Percentiles rank a stretch among this genome's conserved stretches.
Evolutionary conservation across 2,113 vertebrate genomes (phyloP).

Genomic region (Odontophorus gujanensis): DNA sequence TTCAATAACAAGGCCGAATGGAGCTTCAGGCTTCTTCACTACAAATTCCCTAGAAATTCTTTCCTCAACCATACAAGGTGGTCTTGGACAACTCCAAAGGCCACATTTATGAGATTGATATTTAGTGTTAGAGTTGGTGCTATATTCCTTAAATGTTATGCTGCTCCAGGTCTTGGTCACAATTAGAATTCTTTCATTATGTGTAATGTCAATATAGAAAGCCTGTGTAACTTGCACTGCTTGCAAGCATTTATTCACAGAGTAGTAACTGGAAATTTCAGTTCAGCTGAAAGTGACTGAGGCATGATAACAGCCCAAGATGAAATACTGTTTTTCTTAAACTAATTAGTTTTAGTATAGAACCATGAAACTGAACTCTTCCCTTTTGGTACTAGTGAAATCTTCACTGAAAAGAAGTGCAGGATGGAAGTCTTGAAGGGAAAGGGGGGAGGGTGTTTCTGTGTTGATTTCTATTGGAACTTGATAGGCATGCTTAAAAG

Average conservation of each 20-base stretch:
- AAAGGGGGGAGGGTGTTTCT: not conserved
- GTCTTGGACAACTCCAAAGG: not conserved
- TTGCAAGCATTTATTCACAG: not conserved
- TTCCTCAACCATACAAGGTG: not conserved
- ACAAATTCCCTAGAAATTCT: not conserved
- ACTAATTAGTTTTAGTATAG: not conserved
- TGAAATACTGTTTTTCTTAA: not conserved
- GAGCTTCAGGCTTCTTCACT: not conserved
- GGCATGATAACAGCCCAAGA: rapidly evolving
- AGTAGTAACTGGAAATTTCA: not conserved
- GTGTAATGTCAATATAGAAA: not conserved
- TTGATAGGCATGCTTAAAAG: not conserved
- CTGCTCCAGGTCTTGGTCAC: not conserved
- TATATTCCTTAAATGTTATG: not conserved
- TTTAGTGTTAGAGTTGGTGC: not conserved
- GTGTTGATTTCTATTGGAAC: not conserved
- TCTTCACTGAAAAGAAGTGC: not conserved
- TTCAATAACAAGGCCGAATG: not conserved
- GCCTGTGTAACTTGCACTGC: not conserved
- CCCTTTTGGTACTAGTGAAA: not conserved
- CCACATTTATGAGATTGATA: not conserved
- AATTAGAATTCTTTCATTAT: not conserved
- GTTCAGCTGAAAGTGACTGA: not conserved
- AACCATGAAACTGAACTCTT: not conserved
- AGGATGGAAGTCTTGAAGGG: not conserved